Evolutionary conservation across 1,140 invertebrate species (phyloP).

Genomic region (Panulirus ornatus): DNA sequence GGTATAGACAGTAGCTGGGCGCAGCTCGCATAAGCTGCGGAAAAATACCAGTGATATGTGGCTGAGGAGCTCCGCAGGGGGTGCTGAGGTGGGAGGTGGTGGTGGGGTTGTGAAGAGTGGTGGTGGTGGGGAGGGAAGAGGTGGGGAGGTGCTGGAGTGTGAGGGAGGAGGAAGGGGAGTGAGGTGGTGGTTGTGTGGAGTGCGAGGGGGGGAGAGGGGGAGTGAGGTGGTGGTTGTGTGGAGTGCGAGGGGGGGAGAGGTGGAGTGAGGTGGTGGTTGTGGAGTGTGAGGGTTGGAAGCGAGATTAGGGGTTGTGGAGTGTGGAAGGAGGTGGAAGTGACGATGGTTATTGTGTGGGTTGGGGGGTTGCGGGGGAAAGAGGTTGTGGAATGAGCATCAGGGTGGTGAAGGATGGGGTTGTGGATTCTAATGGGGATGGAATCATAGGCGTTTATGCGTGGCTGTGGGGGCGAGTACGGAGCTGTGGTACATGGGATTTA

Average conservation of each 20-base stretch:
- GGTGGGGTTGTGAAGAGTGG: background rate
- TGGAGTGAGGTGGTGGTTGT: background rate
- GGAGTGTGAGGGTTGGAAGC: background rate
- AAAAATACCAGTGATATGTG: conserved; percentile 71
- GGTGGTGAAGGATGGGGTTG: too few species aligned
- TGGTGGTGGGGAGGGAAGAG: background rate
- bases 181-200: background rate
- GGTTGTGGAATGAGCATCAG: too few species aligned
- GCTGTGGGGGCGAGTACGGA: too few species aligned
- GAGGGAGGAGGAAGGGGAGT: background rate
- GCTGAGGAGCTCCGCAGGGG: conserved; percentile 40
- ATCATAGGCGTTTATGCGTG: too few species aligned
- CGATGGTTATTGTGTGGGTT: too few species aligned
- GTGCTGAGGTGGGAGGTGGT: background rate
- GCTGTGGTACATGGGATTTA: background rate
- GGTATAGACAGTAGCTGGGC: conserved; percentile 71
- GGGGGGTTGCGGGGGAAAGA: too few species aligned
- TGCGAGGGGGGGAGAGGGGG: background rate
- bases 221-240: background rate
- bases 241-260: background rate
- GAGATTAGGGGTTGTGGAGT: background rate
- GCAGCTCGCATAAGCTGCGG: conserved; percentile 63
- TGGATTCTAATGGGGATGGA: too few species aligned
- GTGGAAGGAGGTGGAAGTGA: too few species aligned
- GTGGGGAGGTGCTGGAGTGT: background rate